Base-by-base conservation (phyloP, 2,113 vertebrate genomes). In the Gopherus evgoodei region DNA sequence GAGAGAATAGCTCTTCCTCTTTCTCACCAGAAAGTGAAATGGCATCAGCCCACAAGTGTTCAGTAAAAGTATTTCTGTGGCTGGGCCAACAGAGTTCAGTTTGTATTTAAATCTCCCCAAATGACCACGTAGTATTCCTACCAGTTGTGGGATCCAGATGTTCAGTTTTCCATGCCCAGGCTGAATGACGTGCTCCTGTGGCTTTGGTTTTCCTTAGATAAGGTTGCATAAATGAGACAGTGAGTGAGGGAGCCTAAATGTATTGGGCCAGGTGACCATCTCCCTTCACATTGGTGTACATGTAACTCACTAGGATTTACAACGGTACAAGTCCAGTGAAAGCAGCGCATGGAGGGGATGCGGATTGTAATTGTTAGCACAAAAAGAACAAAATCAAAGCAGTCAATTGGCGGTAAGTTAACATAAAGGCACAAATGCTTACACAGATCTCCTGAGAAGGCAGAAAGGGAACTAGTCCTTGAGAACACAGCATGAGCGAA, bases 391-490 rank as follows among this genome's bases (percentile, higher is more conserved):
- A 49, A 72, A 72, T 72, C n/a, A 72, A 80, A 49, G 27, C 27
- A 5, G 7, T 35, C 47, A 49, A 35, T 59, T 52, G 92, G 52
- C 81, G 89, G 65, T 5, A 84, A 75, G n/a, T 69, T 8, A 91
- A 83, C 50, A 96, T 88, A 85, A 94, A 90, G 0, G 1, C 52
- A 31, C 88, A 94, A 96, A 96, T 97, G 93, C 95, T 97, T 97
- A 95, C 93, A 4, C 86, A 94, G 89, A 69, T 90, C 47, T 65
- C 81, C 62, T 11, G 86, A 93, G 83, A 87, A 93, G 78, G 47
- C 88, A 29, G n/a, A 65, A 91, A 16, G 53, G 92, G 80, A 96
- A 89, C 85, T 57, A 83, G 84, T 81, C 27, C n/a, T 49, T 56
- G 38, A 76, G 76, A 90, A 83, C 16, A 17, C 1, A 35, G 47